Evolutionary conservation across 2,797 vertebrate genomes (phyloP), one percentile per base, ranked within the genome.

Genomic region (Cyclopterus lumpus): DNA sequence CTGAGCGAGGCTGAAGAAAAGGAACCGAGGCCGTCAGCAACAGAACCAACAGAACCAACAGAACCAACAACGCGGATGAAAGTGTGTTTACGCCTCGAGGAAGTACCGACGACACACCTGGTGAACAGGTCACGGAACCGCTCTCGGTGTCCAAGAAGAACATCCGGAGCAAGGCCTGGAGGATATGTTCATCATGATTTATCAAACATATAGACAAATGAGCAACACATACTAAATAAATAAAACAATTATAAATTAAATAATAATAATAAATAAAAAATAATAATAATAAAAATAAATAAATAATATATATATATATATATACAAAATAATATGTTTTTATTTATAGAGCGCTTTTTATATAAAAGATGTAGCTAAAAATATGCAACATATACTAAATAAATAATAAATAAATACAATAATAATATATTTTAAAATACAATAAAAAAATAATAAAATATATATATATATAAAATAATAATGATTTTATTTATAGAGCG

Each of bases 51-150:
- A 28, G 26, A 4, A 28, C 26, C 26, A 4, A 28, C 26, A 28
- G 8, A 55, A 40, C 15, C 3, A 16, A 9, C 1, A 0, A 36
- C 1, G 4, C 7, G 5, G 2, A 1, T 4, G 5, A 53, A 22
- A 2, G 6, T 11, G 38, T 54, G 34, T 44, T 44, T 30, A n/a
- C 40, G 2, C 5, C 1, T 5, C 1, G 28, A 48, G 6, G 34
- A 26, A 28, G 26, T 28, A 9, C 18, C 20, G 5, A 49, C 2
- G 9, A 79, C 90, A 82, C 84, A 98, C 98, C 97, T 96, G 54
- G 89, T 95, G 72, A 99, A 99, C 63, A 98, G 96, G 75, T 98
- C 97, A 58, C 97, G 94, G 85, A 99, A 99, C 40, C 98, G 95
- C 86, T 99, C 98, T 61, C 97, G 91, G 80, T 99, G 98, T 74